Conservation (phyloP, 2,888 invertebrate genomes). For the Cataglyphis altisquamis region DNA sequence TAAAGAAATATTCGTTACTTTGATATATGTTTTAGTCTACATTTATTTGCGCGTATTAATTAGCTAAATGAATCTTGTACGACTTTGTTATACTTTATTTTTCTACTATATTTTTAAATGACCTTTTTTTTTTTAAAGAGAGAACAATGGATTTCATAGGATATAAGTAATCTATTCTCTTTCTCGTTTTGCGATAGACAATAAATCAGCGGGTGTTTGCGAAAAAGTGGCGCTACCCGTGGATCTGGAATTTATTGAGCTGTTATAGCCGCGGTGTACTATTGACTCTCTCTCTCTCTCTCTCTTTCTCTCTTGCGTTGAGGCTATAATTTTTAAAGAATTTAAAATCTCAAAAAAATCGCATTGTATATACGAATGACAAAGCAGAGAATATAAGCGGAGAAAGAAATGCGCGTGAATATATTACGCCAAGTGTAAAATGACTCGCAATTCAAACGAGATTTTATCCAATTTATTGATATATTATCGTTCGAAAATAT, state of each 20-base stretch:
- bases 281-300: slow-evolving; percentile 36
- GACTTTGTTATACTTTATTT: slow-evolving; percentile 20
- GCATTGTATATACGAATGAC: background rate
- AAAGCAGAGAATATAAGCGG: background rate
- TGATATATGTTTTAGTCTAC: slow-evolving; percentile 22
- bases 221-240: slow-evolving; percentile 48
- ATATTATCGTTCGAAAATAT: slow-evolving; percentile 37
- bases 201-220: slow-evolving; percentile 54
- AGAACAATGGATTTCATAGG: slow-evolving; percentile 40
- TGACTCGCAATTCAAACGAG: slow-evolving; percentile 19
- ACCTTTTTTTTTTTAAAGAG: background rate
- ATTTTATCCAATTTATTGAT: slow-evolving; percentile 44
- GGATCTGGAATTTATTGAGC: slow-evolving; percentile 53
- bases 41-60: slow-evolving; percentile 7
- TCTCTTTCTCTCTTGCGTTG: slow-evolving; percentile 8
- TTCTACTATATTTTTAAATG: slow-evolving; percentile 21
- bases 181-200: slow-evolving; percentile 47
- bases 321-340: slow-evolving; percentile 49
- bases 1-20: slow-evolving; percentile 13
- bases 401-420: background rate
- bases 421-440: slow-evolving; percentile 26
- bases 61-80: slow-evolving; percentile 5
- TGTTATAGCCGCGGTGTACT: slow-evolving; percentile 47
- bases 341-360: slow-evolving; percentile 46
- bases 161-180: slow-evolving; percentile 52